phyloP scores from a whole-genome alignment of 2,113 vertebrate genomes.

The Gymnogyps californianus region DNA sequence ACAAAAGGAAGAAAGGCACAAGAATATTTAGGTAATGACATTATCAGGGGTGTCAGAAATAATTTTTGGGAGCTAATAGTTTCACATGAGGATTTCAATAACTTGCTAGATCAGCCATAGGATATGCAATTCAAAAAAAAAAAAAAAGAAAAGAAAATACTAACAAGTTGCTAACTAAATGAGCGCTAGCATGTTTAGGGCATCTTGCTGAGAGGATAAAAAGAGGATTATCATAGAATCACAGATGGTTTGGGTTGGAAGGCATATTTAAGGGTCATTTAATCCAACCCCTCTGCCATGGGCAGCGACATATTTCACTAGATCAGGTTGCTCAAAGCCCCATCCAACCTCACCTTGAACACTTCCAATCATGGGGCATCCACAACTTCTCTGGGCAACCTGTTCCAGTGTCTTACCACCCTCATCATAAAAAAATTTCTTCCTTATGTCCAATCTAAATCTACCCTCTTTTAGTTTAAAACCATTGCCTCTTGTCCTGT shows the following conservation, averaged over 20 bases:
- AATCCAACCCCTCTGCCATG: no score
- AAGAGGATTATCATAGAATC: neutral
- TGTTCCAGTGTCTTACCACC: neutral
- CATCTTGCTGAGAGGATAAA: neutral
- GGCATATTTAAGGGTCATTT: neutral
- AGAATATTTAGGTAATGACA: neutral
- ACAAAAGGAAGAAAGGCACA: neutral
- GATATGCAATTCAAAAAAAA: neutral
- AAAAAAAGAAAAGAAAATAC: neutral
- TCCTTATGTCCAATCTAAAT: neutral
- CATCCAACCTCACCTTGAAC: neutral
- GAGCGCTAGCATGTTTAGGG: neutral
- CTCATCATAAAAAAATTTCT: neutral
- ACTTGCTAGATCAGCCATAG: neutral
- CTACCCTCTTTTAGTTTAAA: neutral
- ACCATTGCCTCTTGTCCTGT: neutral
- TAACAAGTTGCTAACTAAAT: neutral
- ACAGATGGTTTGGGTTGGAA: neutral
- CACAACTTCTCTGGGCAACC: no score
- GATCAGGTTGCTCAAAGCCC: neutral
- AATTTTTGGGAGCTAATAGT: neutral
- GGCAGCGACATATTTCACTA: neutral
- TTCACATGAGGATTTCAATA: neutral
- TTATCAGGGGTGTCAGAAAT: neutral
- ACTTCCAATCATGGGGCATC: neutral